Evolutionary conservation across 2,113 vertebrate species (phyloP).

Genomic region (Alligator sinensis): DNA sequence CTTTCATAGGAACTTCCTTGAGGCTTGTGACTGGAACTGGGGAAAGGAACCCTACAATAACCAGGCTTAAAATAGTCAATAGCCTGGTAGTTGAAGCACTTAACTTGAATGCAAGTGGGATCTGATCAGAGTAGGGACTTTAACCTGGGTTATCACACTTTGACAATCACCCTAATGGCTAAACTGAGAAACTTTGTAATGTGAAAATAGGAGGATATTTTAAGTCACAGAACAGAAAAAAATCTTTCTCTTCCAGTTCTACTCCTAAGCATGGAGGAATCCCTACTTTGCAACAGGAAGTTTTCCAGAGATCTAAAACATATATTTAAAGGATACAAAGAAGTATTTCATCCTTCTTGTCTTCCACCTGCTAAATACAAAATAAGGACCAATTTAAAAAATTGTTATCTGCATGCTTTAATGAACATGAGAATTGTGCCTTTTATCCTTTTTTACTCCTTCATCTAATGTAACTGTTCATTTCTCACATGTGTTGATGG

Average conservation of each 20-base stretch:
- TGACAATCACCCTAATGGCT: too few species aligned
- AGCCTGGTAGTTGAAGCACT: background rate
- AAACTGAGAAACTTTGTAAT: too few species aligned
- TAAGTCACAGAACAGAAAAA: background rate
- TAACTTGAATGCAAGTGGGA: too few species aligned
- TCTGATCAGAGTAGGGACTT: too few species aligned
- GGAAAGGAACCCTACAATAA: too few species aligned
- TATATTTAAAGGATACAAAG: background rate
- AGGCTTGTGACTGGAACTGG: too few species aligned
- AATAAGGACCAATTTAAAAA: background rate
- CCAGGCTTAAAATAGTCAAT: background rate
- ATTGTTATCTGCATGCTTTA: background rate
- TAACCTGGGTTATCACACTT: too few species aligned
- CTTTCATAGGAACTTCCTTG: background rate
- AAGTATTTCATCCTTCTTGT: background rate
- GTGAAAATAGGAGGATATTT: fast-evolving
- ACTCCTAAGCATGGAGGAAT: background rate
- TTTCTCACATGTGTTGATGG: background rate
- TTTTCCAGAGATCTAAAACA: background rate
- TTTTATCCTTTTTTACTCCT: background rate
- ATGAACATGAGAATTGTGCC: background rate
- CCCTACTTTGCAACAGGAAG: background rate
- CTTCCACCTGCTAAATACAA: background rate
- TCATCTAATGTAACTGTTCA: background rate
- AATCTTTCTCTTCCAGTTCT: background rate